phyloP scores from a whole-genome alignment of 2,888 invertebrate species.

The Poecilus cupreus region DNA sequence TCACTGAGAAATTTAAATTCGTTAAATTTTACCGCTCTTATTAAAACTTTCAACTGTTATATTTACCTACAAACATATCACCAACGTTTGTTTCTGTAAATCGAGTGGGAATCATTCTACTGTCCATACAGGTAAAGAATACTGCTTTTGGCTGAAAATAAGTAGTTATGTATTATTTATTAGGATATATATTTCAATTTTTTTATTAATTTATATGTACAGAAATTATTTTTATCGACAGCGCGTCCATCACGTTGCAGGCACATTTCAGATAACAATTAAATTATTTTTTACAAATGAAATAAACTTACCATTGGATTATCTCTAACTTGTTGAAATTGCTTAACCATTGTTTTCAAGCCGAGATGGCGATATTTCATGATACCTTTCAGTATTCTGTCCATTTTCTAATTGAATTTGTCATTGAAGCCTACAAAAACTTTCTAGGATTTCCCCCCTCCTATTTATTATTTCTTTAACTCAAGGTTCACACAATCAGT shows the following conservation, averaged over 20 bases:
- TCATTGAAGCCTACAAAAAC: slow-evolving; percentile 18
- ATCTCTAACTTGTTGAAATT: slow-evolving; percentile 92
- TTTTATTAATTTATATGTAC: slow-evolving; percentile 2
- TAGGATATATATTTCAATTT: not conserved
- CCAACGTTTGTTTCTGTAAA: slow-evolving; percentile 97
- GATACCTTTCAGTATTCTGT: slow-evolving; percentile 90
- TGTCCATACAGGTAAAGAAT: slow-evolving; percentile 99
- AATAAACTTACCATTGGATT: slow-evolving; percentile 83
- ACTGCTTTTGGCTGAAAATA: slow-evolving; percentile 92
- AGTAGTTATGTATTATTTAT: slow-evolving; percentile 41
- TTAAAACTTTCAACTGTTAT: slow-evolving; percentile 64
- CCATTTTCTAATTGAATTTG: slow-evolving; percentile 76
- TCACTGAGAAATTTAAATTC: slow-evolving; percentile 75
- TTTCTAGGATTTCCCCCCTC: slow-evolving; percentile 54
- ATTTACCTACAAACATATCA: slow-evolving; percentile 95
- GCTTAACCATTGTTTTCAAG: slow-evolving; percentile 91
- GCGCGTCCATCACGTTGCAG: not conserved
- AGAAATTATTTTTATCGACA: slow-evolving; percentile 14
- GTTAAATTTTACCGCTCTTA: slow-evolving; percentile 32
- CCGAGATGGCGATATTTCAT: slow-evolving; percentile 91
- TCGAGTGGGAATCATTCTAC: slow-evolving; percentile 96
- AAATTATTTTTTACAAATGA: slow-evolving; percentile 1
- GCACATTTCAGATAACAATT: not conserved
- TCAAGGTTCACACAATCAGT: slow-evolving; percentile 52
- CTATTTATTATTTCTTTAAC: not conserved